phyloP scores from a whole-genome alignment of 2,888 invertebrate species.

The Scaptomyza parva region DNA sequence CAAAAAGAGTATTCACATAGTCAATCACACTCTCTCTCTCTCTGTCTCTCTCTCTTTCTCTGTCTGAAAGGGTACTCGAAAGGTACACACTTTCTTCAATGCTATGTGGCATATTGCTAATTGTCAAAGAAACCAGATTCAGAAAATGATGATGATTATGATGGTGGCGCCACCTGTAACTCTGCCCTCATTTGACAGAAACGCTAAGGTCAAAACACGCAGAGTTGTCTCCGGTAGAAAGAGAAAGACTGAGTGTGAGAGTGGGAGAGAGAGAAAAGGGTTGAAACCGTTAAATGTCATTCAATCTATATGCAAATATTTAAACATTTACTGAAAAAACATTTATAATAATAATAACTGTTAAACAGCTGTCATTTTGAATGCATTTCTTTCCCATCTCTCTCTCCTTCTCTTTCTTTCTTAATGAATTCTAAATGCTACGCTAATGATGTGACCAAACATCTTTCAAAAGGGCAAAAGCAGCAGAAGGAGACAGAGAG shows the following conservation, averaged over 20 bases:
- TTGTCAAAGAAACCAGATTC: too few species aligned
- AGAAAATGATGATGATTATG: too few species aligned
- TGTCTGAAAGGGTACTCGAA: too few species aligned
- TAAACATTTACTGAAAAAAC: not conserved
- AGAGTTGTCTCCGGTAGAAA: too few species aligned
- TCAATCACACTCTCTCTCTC: too few species aligned
- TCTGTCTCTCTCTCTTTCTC: too few species aligned
- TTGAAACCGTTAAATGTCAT: conserved; percentile 31
- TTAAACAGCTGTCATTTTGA: conserved; percentile 17
- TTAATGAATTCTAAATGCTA: conserved; percentile 8
- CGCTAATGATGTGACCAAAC: conserved; percentile 1
- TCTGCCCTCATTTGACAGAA: not conserved
- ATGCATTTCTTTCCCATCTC: conserved; percentile 29
- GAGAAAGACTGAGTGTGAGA: not conserved
- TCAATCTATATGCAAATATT: conserved; percentile 40
- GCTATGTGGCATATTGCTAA: too few species aligned
- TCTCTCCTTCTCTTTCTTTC: not conserved
- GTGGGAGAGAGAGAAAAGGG: not conserved
- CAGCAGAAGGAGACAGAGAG: not conserved
- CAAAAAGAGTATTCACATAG: not conserved
- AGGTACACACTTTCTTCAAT: too few species aligned
- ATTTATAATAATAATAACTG: conserved; percentile 14
- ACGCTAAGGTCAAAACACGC: not conserved
- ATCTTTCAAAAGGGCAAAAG: not conserved
- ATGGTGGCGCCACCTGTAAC: conserved; percentile 46